phyloP scores from a whole-genome alignment of 2,113 vertebrate genomes.

The Gnathonemus echidnorhynchus region DNA sequence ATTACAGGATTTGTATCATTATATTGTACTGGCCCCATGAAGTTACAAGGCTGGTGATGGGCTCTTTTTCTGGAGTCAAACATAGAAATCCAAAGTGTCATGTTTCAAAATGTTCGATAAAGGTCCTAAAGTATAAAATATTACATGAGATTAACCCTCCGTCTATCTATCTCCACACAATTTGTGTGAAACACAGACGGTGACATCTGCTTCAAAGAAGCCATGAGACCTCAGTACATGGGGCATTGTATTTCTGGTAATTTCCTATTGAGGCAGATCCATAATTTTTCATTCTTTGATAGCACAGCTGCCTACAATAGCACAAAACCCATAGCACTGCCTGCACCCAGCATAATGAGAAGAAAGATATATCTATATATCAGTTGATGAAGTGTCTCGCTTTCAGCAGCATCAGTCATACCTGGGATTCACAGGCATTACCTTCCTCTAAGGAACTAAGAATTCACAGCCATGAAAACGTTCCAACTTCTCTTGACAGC shows the following conservation, averaged over 20 bases:
- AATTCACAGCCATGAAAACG: not conserved
- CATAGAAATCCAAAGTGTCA: not conserved
- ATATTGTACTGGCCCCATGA: not conserved
- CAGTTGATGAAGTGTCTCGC: slow-evolving; percentile 5
- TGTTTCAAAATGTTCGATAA: not conserved
- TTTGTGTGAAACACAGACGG: not conserved
- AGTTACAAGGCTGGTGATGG: not conserved
- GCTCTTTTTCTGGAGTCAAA: not conserved
- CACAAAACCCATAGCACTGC: slow-evolving; percentile 4
- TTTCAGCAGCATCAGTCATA: slow-evolving; percentile 12
- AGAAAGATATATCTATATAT: not conserved
- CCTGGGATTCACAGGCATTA: slow-evolving; percentile 4
- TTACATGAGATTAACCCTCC: slow-evolving; percentile 2
- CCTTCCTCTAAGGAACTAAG: slow-evolving; percentile 6
- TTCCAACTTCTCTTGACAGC: slow-evolving; percentile 1
- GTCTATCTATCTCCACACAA: not conserved
- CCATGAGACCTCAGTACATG: not conserved
- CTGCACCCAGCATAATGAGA: not conserved
- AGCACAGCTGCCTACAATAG: slow-evolving; percentile 13
- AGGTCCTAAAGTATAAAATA: not conserved
- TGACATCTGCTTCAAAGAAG: slow-evolving; percentile 16
- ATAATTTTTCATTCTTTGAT: slow-evolving; percentile 8
- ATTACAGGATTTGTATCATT: not conserved
- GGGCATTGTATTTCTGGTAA: not conserved
- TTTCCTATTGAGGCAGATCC: slow-evolving; percentile 3